phyloP scores from a whole-genome alignment of 2,113 vertebrate species.

The Thunnus maccoyii region DNA sequence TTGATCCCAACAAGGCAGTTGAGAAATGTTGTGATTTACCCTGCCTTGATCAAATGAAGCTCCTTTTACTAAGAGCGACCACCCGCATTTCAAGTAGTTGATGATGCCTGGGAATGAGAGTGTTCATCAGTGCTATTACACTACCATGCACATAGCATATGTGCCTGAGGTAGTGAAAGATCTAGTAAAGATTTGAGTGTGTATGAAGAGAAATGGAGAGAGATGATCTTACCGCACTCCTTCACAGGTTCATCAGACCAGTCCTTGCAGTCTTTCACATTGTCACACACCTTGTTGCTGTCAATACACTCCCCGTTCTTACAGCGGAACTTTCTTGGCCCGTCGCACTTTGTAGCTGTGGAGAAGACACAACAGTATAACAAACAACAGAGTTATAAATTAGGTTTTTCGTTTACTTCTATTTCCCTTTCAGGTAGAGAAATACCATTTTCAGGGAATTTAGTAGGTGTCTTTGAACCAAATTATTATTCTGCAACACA shows the following conservation, averaged over 20 bases:
- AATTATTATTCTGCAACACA: not conserved
- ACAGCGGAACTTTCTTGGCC: slow-evolving; percentile 93
- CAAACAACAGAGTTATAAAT: not conserved
- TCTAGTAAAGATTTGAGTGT: not conserved
- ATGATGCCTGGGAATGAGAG: slow-evolving; percentile 13
- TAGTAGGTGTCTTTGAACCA: not conserved
- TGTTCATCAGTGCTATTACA: slow-evolving; percentile 3
- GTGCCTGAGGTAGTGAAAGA: slow-evolving; percentile 1
- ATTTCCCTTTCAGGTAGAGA: not conserved
- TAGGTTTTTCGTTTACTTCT: not conserved
- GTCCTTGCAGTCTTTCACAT: slow-evolving; percentile 95
- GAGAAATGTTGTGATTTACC: slow-evolving; percentile 61
- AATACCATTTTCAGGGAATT: not conserved
- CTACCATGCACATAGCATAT: not conserved
- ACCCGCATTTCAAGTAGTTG: slow-evolving; percentile 50
- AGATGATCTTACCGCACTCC: slow-evolving; percentile 91
- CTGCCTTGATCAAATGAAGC: slow-evolving; percentile 71
- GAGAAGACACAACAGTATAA: slow-evolving; percentile 73
- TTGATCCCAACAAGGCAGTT: slow-evolving; percentile 74
- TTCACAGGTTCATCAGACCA: slow-evolving; percentile 97
- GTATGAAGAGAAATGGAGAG: not conserved
- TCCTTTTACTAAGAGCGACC: slow-evolving; percentile 49
- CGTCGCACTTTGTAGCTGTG: slow-evolving; percentile 93
- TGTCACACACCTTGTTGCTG: slow-evolving; percentile 94
- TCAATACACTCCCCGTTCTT: slow-evolving; percentile 97